A percentile compares a stretch with the other conserved stretches of the same genome.
These are phyloP conservation scores for Drosophila ustulata DNA, from an alignment of 2,888 invertebrate genomes.

Conservation along the genomic window DNA sequence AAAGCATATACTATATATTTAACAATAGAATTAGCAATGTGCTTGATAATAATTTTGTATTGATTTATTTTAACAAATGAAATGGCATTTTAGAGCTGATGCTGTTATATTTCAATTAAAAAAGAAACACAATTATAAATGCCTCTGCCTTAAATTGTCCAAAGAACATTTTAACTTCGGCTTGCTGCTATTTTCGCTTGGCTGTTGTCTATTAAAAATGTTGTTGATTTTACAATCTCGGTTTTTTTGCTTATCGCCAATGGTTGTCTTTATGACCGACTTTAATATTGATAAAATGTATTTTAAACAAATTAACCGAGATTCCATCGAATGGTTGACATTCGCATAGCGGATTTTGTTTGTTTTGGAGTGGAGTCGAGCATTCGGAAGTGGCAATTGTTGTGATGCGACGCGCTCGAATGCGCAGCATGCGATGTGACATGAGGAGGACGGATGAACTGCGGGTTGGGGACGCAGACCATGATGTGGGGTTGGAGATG, in stretches of 20 bases:
- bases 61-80: not conserved
- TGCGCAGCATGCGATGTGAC: constrained; percentile 48
- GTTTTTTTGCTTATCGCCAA: constrained; percentile 40
- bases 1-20: too few relatives aligned
- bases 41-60: too few relatives aligned
- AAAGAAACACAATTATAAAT: not conserved
- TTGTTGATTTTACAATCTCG: constrained; percentile 14
- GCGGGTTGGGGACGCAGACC: not conserved
- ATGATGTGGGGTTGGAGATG: not conserved
- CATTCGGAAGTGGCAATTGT: constrained; percentile 65
- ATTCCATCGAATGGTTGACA: constrained; percentile 31
- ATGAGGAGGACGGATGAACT: not conserved
- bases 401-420: constrained; percentile 64
- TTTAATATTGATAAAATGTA: constrained; percentile 59
- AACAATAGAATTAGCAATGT: too few relatives aligned
- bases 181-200: not conserved
- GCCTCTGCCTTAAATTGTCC: not conserved
- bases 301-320: constrained; percentile 44
- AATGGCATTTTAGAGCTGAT: not conserved
- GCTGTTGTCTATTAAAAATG: not conserved
- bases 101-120: not conserved
- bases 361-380: constrained; percentile 27
- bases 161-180: constrained; percentile 18
- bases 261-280: constrained; percentile 30
- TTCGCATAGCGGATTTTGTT: constrained; percentile 24